Evolutionary conservation across 2,888 invertebrate species (phyloP).

Genomic region (Xanthostigma xanthostigma): DNA sequence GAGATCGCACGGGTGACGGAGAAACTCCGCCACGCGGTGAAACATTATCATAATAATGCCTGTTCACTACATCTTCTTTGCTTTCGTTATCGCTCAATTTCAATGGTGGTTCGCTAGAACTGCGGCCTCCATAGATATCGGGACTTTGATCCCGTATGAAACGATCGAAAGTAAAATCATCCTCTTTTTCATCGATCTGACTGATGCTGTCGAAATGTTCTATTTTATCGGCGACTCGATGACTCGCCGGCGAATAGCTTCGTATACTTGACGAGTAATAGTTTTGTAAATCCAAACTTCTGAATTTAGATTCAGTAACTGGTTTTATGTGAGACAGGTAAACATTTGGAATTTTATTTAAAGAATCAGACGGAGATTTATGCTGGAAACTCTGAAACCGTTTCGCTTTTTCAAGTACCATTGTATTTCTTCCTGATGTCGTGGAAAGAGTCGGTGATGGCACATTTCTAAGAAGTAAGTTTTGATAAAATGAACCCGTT

Average conservation of each 20-base stretch:
- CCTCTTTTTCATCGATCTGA: constrained; percentile 23
- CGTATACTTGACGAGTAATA: constrained; percentile 13
- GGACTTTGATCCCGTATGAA: constrained; percentile 24
- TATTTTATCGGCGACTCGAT: constrained; percentile 20
- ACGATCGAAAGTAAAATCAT: constrained; percentile 18
- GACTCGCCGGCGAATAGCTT: constrained; percentile 10
- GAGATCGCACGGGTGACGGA: constrained; percentile 46
- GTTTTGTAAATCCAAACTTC: constrained; percentile 37
- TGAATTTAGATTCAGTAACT: constrained; percentile 57
- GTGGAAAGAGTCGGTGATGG: constrained; percentile 26
- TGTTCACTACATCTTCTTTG: background rate
- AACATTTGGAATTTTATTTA: constrained; percentile 39
- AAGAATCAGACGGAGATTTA: constrained; percentile 36
- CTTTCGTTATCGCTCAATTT: constrained; percentile 23
- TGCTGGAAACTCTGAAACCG: constrained; percentile 43
- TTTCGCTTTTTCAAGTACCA: constrained; percentile 52
- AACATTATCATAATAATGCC: constrained; percentile 7
- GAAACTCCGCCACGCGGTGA: constrained; percentile 25
- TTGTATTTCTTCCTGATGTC: constrained; percentile 30
- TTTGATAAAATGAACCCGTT: constrained; percentile 54
- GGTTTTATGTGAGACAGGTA: constrained; percentile 55
- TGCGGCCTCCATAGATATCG: constrained; percentile 34
- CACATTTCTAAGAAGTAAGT: constrained; percentile 45
- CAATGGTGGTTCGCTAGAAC: constrained; percentile 48
- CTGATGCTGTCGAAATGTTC: constrained; percentile 24